These are phyloP conservation scores for Elymnias hypermnestra DNA, from an alignment of 1,140 invertebrate species.

Conservation along the genomic window DNA sequence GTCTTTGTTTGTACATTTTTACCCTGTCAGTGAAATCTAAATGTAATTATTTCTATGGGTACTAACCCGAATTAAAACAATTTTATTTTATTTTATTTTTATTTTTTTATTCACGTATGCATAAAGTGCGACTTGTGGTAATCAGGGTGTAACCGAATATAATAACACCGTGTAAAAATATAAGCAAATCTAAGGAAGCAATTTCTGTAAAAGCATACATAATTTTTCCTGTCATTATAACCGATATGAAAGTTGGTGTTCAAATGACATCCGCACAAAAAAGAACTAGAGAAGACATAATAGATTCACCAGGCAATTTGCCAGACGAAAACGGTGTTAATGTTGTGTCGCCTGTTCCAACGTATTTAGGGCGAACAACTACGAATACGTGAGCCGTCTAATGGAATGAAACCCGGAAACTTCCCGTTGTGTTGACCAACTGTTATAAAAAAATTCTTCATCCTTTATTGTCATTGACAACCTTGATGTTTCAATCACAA, in stretches of 20 bases:
- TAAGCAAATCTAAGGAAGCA: background rate
- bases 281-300: background rate
- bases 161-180: no score
- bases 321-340: background rate
- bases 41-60: no score
- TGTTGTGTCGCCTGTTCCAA: background rate
- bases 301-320: background rate
- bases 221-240: background rate
- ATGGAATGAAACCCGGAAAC: constrained; percentile 2
- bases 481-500: no score
- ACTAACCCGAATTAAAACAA: no score
- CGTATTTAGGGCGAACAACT: background rate
- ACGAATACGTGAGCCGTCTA: background rate
- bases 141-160: no score
- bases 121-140: no score
- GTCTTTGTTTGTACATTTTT: no score
- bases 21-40: no score
- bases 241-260: background rate
- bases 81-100: no score
- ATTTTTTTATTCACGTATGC: no score
- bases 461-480: background rate
- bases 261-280: constrained; percentile 1
- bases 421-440: constrained; percentile 3
- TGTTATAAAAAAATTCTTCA: background rate
- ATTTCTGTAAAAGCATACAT: background rate